Evolutionary conservation across 1,140 invertebrate species (phyloP), one percentile per base, ranked within the genome.

Genomic region (Caenorhabditis briggsae): DNA sequence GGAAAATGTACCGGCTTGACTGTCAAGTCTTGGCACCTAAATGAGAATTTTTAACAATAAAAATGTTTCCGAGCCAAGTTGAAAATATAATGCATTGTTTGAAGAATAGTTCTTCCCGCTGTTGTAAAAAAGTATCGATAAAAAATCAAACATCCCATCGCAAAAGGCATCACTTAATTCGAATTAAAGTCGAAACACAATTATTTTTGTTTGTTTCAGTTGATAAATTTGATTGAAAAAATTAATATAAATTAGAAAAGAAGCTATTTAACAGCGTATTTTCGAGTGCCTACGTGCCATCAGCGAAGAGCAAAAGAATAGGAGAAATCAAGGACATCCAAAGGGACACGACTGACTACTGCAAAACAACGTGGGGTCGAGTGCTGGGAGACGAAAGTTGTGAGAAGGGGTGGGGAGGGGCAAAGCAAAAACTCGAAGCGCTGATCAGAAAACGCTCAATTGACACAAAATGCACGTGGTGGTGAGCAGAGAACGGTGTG

Each of bases 361-460:
- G 70, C 70, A 78, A 78, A 50, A 50, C 70, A 78, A 78, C 70
- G 70, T 50, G 46, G 70, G 1, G 1, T 25, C 46, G 64, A 78
- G 46, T 78, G 70, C 46, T 23, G 46, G 41, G 46, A 12, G 70
- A 25, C 70, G 33, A 41, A 78, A 78, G 70, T 78, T 50, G 43
- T 50, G 46, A 50, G 70, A 78, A 70, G 65, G 65, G 70, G 70
- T 50, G 46, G 70, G 23, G 70, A 46, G 43, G n/a, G 50, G 11
- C 43, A 46, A 78, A 78, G 50, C 70, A 78, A 33, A 33, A 33
- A 50, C 70, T 78, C 70, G 18, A 23, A 46, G 70, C 70, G 11
- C 41, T 18, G 70, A 78, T 50, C 18, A 78, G 14, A 78, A 78
- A 78, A 78, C 70, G 70, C 70, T 46, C 70, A 78, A 78, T 78